Evolutionary conservation across 2,888 invertebrate species (phyloP).

Genomic region (Hemaris fuciformis): DNA sequence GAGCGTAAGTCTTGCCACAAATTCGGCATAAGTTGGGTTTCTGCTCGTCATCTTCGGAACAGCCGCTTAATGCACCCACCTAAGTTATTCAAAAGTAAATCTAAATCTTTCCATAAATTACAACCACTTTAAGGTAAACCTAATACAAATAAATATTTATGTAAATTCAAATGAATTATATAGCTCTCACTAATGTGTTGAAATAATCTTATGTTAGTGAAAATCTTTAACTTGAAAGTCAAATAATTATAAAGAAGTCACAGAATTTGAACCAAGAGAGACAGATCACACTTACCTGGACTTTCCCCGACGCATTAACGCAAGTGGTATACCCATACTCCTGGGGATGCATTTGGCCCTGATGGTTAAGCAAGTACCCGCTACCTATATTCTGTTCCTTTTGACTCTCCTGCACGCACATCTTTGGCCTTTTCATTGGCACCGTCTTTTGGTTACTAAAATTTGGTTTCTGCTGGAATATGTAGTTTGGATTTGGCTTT

Average conservation of each 20-base stretch:
- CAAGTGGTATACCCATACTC: slow-evolving; percentile 68
- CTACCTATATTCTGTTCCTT: slow-evolving; percentile 60
- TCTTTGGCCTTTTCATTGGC: slow-evolving; percentile 66
- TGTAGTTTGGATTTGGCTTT: slow-evolving; percentile 63
- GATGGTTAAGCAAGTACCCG: slow-evolving; percentile 64
- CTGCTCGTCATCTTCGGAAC: slow-evolving; percentile 85
- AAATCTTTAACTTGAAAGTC: no score
- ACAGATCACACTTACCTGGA: slow-evolving; percentile 56
- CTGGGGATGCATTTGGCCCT: slow-evolving; percentile 64
- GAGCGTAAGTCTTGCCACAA: slow-evolving; percentile 97
- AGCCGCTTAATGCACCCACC: slow-evolving; percentile 81
- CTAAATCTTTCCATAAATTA: neutral
- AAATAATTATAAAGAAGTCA: no score
- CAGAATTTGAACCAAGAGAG: no score
- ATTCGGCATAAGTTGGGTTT: slow-evolving; percentile 95
- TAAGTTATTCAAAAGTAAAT: slow-evolving; percentile 24
- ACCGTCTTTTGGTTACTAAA: slow-evolving; percentile 52
- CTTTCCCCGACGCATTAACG: slow-evolving; percentile 60
- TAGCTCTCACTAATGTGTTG: no score
- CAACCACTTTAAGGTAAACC: no score
- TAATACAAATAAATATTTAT: no score
- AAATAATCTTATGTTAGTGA: no score
- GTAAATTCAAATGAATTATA: no score
- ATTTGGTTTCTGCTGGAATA: slow-evolving; percentile 72
- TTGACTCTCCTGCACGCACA: slow-evolving; percentile 57